phyloP scores from a whole-genome alignment of 2,888 invertebrate genomes.

The Chalcis sispes region DNA sequence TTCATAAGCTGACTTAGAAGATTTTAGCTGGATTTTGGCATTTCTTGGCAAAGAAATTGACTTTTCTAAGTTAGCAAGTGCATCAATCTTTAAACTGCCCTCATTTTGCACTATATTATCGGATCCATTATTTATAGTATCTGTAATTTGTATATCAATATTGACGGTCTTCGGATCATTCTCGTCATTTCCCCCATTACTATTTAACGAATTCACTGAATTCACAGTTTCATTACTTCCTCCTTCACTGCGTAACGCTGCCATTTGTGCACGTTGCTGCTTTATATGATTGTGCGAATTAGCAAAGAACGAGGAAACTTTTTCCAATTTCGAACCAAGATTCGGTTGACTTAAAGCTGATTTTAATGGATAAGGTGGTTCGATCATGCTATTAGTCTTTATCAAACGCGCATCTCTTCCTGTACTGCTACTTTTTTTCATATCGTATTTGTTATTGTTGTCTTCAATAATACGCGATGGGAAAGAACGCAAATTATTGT shows the following conservation, averaged over 20 bases:
- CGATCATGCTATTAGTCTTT: constrained; percentile 74
- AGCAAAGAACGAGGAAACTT: constrained; percentile 80
- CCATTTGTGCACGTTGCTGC: constrained; percentile 79
- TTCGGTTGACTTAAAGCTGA: constrained; percentile 75
- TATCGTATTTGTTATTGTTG: constrained; percentile 71
- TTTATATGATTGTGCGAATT: constrained; percentile 84
- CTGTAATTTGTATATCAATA: constrained; percentile 75
- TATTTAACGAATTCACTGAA: constrained; percentile 61
- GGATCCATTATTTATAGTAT: constrained; percentile 59
- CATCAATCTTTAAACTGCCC: constrained; percentile 64
- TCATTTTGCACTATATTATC: constrained; percentile 61
- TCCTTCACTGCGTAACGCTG: constrained; percentile 73
- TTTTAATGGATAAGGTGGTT: constrained; percentile 74
- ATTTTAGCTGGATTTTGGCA: constrained; percentile 69
- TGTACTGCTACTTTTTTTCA: constrained; percentile 72
- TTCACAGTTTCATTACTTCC: constrained; percentile 61
- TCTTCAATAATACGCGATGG: constrained; percentile 79
- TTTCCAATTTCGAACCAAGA: constrained; percentile 72
- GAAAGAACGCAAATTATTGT: constrained; percentile 68
- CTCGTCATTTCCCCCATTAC: constrained; percentile 70
- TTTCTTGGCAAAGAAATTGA: constrained; percentile 71
- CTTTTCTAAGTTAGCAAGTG: constrained; percentile 66
- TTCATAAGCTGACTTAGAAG: constrained; percentile 73
- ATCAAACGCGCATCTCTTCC: constrained; percentile 68
- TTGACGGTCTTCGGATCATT: constrained; percentile 74